phyloP scores from a whole-genome alignment of 2,888 invertebrate genomes.

The Sabellastarte sp. region DNA sequence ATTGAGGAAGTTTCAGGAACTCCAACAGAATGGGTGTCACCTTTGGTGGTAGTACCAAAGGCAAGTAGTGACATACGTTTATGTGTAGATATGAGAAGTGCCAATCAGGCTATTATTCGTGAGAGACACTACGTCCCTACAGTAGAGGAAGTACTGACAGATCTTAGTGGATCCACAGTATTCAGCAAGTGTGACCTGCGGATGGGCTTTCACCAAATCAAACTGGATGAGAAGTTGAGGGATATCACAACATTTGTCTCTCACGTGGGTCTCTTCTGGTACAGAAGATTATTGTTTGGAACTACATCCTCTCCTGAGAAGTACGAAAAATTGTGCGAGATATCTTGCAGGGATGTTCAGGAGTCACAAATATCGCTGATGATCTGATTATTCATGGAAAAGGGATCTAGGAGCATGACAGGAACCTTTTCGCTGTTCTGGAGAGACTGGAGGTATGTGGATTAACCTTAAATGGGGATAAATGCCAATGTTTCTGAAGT shows the following conservation, averaged over 20 bases:
- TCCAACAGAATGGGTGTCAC: not conserved
- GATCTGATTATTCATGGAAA: not conserved
- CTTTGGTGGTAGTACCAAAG: not conserved
- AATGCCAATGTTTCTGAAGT: too few relatives aligned
- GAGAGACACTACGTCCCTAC: not conserved
- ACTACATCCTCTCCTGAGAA: not conserved
- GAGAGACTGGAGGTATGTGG: not conserved
- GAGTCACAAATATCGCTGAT: not conserved
- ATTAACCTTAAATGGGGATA: not conserved
- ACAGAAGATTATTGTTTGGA: not conserved
- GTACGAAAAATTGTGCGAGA: not conserved
- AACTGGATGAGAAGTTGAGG: not conserved
- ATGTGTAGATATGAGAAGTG: not conserved
- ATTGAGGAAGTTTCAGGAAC: not conserved
- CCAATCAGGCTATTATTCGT: not conserved
- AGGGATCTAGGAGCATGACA: not conserved
- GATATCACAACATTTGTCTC: not conserved
- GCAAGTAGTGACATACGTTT: not conserved
- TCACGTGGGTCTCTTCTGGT: not conserved
- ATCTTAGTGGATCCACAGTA: not conserved
- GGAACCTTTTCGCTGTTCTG: not conserved
- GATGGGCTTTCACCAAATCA: not conserved
- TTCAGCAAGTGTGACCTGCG: not conserved
- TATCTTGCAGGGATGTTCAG: not conserved
- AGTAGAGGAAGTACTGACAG: not conserved